These are phyloP conservation scores for Orthonevra nobilis DNA, from an alignment of 2,888 invertebrate genomes.

Conservation along the genomic window DNA sequence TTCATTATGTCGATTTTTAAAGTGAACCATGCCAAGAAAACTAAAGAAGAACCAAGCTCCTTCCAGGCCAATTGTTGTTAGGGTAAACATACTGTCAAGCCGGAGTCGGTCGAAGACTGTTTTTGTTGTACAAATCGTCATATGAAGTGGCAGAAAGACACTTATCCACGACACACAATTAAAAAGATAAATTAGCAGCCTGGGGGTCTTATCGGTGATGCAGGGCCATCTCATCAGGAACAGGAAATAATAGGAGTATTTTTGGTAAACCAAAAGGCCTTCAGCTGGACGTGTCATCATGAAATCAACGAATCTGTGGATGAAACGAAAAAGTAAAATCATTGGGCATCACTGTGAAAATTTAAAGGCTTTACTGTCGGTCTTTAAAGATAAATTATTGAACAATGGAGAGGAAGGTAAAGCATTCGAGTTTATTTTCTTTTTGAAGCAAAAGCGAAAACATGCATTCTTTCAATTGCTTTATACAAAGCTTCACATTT, in stretches of 20 bases:
- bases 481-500: too few relatives aligned
- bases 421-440: too few relatives aligned
- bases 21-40: constrained; percentile 2
- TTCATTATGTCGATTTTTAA: background rate
- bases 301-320: too few relatives aligned
- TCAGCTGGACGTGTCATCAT: constrained; percentile 1
- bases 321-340: too few relatives aligned
- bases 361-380: too few relatives aligned
- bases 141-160: constrained; percentile 3
- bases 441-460: too few relatives aligned
- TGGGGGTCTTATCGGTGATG: background rate
- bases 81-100: background rate
- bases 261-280: background rate
- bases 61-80: background rate
- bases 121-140: background rate
- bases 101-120: background rate
- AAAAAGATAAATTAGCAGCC: background rate
- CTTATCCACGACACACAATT: background rate
- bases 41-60: constrained; percentile 8
- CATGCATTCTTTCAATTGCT: too few relatives aligned
- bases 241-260: constrained; percentile 1
- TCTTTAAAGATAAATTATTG: too few relatives aligned
- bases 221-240: background rate
- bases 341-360: too few relatives aligned
- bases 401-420: too few relatives aligned